Percentiles rank a stretch among this genome's conserved stretches.
phyloP scores from a whole-genome alignment of 2,888 invertebrate genomes.

The Erebia ligea region DNA sequence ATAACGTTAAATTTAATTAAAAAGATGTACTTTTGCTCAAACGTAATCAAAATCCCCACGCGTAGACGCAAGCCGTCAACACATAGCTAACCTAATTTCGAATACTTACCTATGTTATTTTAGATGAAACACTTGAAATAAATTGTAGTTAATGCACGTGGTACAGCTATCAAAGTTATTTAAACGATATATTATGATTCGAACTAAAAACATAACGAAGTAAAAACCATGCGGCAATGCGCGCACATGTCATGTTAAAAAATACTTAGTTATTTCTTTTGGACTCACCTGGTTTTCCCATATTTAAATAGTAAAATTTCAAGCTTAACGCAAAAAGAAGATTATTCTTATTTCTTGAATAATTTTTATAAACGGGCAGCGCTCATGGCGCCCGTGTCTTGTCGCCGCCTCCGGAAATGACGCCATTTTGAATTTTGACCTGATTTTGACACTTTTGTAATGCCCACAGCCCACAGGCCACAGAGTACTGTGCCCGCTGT shows the following conservation, averaged over 20 bases:
- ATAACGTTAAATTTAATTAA: neutral
- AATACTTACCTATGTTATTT: no score
- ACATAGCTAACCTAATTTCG: neutral
- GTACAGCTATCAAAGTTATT: neutral
- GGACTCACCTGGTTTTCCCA: slow-evolving; percentile 76
- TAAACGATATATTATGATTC: neutral
- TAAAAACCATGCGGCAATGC: slow-evolving; percentile 51
- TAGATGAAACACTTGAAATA: neutral
- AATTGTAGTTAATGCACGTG: neutral
- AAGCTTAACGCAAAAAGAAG: slow-evolving; percentile 37
- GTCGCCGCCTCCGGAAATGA: slow-evolving; percentile 67
- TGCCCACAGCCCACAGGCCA: no score
- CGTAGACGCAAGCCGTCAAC: neutral
- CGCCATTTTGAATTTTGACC: slow-evolving; percentile 60
- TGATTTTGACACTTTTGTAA: no score
- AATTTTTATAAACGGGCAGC: slow-evolving; percentile 55
- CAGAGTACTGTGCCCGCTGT: no score
- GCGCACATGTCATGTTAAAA: slow-evolving; percentile 38
- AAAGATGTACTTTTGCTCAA: neutral
- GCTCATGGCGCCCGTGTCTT: slow-evolving; percentile 64
- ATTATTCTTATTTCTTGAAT: slow-evolving; percentile 53
- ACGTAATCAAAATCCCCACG: neutral
- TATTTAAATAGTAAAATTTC: slow-evolving; percentile 40
- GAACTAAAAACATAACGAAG: slow-evolving; percentile 12
- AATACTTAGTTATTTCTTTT: slow-evolving; percentile 23